Conservation (phyloP, 2,113 vertebrate species). For the Chaetops frenatus region DNA sequence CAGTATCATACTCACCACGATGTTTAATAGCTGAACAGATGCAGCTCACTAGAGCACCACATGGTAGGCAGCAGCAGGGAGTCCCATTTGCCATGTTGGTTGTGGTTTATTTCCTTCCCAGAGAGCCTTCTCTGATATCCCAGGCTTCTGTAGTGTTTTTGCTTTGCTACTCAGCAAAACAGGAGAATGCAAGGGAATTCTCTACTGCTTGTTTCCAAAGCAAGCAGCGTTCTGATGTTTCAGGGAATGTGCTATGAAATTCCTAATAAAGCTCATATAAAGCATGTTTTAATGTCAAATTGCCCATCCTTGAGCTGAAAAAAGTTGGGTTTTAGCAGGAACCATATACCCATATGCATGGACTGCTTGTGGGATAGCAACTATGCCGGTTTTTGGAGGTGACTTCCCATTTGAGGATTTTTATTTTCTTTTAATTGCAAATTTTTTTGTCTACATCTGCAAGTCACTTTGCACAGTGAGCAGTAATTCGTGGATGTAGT, state of each 20-base stretch:
- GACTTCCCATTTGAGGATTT: background rate
- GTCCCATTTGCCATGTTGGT: conserved; percentile 54
- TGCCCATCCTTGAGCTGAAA: background rate
- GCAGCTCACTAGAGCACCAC: conserved; percentile 40
- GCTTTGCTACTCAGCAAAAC: conserved; percentile 48
- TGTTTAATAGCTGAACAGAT: conserved; percentile 63
- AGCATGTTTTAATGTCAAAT: background rate
- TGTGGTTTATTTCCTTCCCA: conserved; percentile 59
- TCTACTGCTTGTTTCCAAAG: conserved; percentile 30
- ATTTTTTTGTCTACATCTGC: conserved; percentile 32
- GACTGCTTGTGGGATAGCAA: background rate
- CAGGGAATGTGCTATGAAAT: background rate
- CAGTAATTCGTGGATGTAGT: conserved; percentile 63
- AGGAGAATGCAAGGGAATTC: conserved; percentile 9
- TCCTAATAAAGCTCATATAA: background rate
- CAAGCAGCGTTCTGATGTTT: background rate
- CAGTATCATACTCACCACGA: background rate
- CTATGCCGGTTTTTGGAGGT: background rate
- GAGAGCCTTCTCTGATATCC: conserved; percentile 19
- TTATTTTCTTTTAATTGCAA: conserved; percentile 35
- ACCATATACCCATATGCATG: background rate
- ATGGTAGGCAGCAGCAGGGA: conserved; percentile 59
- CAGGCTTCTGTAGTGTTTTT: conserved; percentile 38
- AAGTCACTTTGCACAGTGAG: conserved; percentile 35
- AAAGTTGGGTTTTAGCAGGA: background rate